These are phyloP conservation scores for Fragum whitleyi DNA, from an alignment of 2,888 invertebrate species.

Conservation along the genomic window DNA sequence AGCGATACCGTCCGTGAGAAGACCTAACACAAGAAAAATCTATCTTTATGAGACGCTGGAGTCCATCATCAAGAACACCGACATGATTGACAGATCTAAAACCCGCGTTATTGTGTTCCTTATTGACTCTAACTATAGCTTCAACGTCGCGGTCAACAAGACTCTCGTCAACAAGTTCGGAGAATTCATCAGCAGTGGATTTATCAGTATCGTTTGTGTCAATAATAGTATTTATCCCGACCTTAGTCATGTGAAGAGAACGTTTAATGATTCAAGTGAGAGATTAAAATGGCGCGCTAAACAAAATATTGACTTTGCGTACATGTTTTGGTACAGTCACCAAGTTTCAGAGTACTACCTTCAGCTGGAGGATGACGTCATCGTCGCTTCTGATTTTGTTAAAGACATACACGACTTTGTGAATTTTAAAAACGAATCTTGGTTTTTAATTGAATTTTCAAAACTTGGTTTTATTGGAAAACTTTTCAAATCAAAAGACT, in stretches of 20 bases:
- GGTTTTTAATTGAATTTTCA: slow-evolving; percentile 73
- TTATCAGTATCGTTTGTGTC: slow-evolving; percentile 83
- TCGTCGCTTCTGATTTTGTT: slow-evolving; percentile 80
- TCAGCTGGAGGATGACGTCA: slow-evolving; percentile 85
- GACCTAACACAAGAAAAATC: slow-evolving; percentile 78
- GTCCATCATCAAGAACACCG: slow-evolving; percentile 82
- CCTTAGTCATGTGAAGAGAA: slow-evolving; percentile 73
- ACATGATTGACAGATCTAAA: slow-evolving; percentile 74
- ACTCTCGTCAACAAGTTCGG: slow-evolving; percentile 63
- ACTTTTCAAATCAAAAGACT: slow-evolving; percentile 67
- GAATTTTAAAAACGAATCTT: slow-evolving; percentile 62
- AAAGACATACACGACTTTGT: slow-evolving; percentile 81
- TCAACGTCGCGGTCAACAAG: slow-evolving; percentile 64
- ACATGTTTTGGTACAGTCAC: slow-evolving; percentile 80
- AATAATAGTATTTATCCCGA: slow-evolving; percentile 74
- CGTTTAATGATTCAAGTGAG: slow-evolving; percentile 80
- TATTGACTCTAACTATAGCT: slow-evolving; percentile 81
- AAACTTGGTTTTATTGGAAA: slow-evolving; percentile 76
- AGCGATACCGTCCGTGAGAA: slow-evolving; percentile 84
- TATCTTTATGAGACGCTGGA: slow-evolving; percentile 84
- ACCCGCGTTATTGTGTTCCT: slow-evolving; percentile 84
- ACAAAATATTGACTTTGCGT: slow-evolving; percentile 85
- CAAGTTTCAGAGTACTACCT: slow-evolving; percentile 82
- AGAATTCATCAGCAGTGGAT: slow-evolving; percentile 79
- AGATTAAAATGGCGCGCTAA: slow-evolving; percentile 85